Evolutionary conservation across 2,113 vertebrate species (phyloP).

Genomic region (Anoura caudifer): DNA sequence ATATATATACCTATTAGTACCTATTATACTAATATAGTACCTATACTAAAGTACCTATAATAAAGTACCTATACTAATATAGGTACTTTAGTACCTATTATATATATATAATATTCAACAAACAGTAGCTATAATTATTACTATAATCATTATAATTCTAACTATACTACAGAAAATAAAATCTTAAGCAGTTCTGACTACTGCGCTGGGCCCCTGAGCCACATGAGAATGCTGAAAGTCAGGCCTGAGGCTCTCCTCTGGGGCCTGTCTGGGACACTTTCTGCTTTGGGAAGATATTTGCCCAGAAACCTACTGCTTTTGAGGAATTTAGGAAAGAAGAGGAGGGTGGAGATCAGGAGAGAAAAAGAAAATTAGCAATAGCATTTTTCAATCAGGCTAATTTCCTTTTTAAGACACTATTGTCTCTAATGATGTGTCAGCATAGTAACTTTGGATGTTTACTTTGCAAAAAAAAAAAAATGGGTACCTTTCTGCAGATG

Average conservation of each 20-base stretch:
- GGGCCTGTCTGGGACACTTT: background rate
- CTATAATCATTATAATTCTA: background rate
- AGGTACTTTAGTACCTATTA: background rate
- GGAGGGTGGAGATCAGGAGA: background rate
- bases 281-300: background rate
- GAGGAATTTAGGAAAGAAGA: constrained; percentile 21
- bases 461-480: background rate
- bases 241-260: background rate
- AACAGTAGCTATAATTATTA: background rate
- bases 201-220: background rate
- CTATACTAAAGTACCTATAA: too few relatives aligned
- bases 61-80: too few relatives aligned
- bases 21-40: too few relatives aligned
- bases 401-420: background rate
- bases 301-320: background rate
- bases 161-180: constrained; percentile 1
- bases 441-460: background rate
- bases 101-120: background rate
- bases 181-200: background rate
- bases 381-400: background rate
- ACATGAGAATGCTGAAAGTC: background rate
- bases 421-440: background rate
- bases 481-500: background rate
- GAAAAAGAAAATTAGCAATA: background rate
- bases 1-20: too few relatives aligned